Evolutionary conservation across 1,140 invertebrate species (phyloP), one percentile per base, ranked within the genome.

Genomic region (Hypsibius dujardini): DNA sequence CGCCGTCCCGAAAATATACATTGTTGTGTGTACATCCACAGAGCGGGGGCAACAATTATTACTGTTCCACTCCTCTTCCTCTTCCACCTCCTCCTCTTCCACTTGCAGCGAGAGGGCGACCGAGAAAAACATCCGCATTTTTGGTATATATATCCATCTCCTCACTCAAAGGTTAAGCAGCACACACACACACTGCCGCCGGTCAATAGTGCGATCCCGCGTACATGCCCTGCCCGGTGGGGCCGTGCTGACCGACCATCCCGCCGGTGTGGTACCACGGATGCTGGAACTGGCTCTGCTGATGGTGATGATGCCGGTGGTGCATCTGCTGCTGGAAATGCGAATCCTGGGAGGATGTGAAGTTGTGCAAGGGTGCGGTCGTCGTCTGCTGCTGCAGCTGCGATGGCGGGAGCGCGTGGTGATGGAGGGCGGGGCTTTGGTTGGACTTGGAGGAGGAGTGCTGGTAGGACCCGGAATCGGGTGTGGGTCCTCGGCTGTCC

Each of bases 291-390:
- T 7, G 50, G 50, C 7, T 7, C 50, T 56, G 50, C n/a, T 56
- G 50, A 56, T 56, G 50, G n/a, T 56, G 50, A 56, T 56, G 50
- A 56, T 56, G 50, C 50, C n/a, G 50, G n/a, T n/a, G n/a, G n/a
- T n/a, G n/a, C n/a, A n/a, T n/a, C n/a, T n/a, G n/a, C n/a, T n/a
- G n/a, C n/a, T n/a, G n/a, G n/a, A n/a, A n/a, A n/a, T n/a, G n/a
- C n/a, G n/a, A 7, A 56, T 56, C 7, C 50, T 56, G 50, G 50
- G 50, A 7, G 50, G 50, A 56, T 7, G 50, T n/a, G n/a, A n/a
- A n/a, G n/a, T n/a, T n/a, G n/a, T n/a, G n/a, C 7, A 56, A n/a
- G 50, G 7, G 50, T n/a, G 50, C 7, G 50, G 50, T 7, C 7
- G 50, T n/a, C 50, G 7, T 7, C 7, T 56, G 50, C 7, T 7